Percentiles rank a stretch among this genome's conserved stretches.
These are phyloP conservation scores for Digitonthophagus gazella DNA, from an alignment of 2,888 invertebrate genomes.

Conservation along the genomic window DNA sequence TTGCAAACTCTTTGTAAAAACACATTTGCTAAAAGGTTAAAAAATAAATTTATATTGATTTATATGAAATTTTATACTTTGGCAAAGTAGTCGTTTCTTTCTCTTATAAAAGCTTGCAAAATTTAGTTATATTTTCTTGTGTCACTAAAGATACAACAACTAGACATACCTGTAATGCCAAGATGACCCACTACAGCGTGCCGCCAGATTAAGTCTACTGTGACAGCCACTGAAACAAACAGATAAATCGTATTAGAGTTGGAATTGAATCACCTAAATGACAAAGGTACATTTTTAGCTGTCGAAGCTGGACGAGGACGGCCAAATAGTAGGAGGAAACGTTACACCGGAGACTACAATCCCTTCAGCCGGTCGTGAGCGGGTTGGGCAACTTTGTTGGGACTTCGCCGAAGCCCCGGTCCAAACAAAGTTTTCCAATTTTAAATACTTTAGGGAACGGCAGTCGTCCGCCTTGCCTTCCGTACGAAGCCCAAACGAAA, in stretches of 20 bases:
- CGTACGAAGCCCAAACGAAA: neutral
- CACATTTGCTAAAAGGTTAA: too few relatives aligned
- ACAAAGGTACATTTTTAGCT: neutral
- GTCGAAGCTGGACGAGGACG: neutral
- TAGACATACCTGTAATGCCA: conserved; percentile 23
- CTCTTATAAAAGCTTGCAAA: too few relatives aligned
- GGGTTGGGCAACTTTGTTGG: neutral
- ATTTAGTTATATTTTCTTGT: too few relatives aligned
- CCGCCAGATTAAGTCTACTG: conserved; percentile 18
- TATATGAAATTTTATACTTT: too few relatives aligned
- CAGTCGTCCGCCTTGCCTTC: neutral
- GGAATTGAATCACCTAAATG: conserved; percentile 14
- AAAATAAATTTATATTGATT: too few relatives aligned
- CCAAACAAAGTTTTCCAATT: neutral
- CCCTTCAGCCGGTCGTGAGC: neutral
- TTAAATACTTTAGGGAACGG: neutral
- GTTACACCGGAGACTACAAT: neutral
- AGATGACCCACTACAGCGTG: conserved; percentile 23
- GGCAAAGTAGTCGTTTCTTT: too few relatives aligned
- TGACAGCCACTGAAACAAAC: conserved; percentile 26
- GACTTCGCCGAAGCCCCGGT: neutral
- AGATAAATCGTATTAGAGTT: too few relatives aligned
- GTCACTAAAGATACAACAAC: neutral
- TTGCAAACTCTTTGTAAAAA: too few relatives aligned
- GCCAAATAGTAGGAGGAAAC: neutral